Evolutionary conservation across 2,113 vertebrate species (phyloP).

Genomic region (Tyrannus savana): DNA sequence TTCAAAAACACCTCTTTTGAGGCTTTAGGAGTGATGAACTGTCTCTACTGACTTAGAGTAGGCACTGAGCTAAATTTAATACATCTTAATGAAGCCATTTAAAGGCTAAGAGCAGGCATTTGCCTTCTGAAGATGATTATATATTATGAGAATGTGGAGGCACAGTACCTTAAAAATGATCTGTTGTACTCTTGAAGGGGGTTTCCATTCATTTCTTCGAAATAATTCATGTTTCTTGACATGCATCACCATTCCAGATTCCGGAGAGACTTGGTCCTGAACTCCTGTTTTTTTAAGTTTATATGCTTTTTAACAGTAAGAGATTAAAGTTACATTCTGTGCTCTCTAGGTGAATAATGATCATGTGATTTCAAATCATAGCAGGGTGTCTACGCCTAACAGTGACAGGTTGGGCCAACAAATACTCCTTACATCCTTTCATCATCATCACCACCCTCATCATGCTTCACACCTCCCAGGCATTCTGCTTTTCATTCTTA

Average conservation of each 20-base stretch:
- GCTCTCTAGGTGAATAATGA: not conserved
- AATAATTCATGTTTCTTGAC: slow-evolving; percentile 37
- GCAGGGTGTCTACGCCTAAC: not conserved
- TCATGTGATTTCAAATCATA: not conserved
- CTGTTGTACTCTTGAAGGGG: slow-evolving; percentile 29
- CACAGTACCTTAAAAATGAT: slow-evolving; percentile 45
- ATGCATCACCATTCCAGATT: slow-evolving; percentile 40
- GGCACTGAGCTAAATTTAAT: not conserved
- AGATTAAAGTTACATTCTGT: not conserved
- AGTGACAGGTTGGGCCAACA: not conserved
- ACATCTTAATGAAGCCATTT: not conserved
- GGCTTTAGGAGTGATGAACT: not conserved
- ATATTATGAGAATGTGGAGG: not conserved
- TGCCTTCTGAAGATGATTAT: not conserved
- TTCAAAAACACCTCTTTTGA: not conserved
- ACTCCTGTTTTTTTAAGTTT: slow-evolving; percentile 56
- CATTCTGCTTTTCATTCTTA: not conserved
- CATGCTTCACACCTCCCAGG: not conserved
- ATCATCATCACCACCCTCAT: not conserved
- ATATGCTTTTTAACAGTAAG: slow-evolving; percentile 42
- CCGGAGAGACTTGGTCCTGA: slow-evolving; percentile 5
- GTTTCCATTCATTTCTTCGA: slow-evolving; percentile 68
- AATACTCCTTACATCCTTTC: not conserved
- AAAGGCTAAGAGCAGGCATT: not conserved
- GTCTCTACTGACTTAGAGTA: not conserved